Conservation (phyloP, 2,113 vertebrate species). For the Lipotes vexillifer region DNA sequence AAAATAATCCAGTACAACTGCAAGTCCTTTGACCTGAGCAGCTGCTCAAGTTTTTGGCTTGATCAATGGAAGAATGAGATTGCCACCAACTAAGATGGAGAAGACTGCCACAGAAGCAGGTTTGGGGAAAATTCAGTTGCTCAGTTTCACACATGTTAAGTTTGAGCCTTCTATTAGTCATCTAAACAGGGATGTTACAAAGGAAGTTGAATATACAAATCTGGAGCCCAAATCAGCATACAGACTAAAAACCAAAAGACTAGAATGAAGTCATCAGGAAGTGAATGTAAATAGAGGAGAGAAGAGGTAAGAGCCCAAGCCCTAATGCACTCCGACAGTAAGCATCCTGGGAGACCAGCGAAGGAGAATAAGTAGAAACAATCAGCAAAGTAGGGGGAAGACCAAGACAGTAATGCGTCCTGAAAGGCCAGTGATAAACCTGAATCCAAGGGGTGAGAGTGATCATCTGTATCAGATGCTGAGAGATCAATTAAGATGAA, state of each 20-base stretch:
- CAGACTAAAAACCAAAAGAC: background rate
- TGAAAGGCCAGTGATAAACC: background rate
- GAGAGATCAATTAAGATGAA: background rate
- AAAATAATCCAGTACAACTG: background rate
- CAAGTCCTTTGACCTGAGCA: background rate
- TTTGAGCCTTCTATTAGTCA: background rate
- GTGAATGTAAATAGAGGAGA: background rate
- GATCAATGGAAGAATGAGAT: background rate
- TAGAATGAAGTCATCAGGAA: background rate
- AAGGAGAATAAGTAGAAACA: background rate
- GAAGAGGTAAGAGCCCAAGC: background rate
- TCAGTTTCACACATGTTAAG: background rate
- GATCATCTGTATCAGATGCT: background rate
- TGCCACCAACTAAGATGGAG: background rate
- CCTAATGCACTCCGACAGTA: background rate
- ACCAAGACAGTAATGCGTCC: background rate
- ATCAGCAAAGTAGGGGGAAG: background rate
- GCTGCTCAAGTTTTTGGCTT: background rate
- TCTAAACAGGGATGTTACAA: background rate
- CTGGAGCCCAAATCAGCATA: background rate
- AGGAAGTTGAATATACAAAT: background rate
- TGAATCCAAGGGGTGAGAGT: background rate
- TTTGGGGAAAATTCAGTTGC: background rate
- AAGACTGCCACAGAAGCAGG: background rate
- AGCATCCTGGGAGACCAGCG: background rate